Conservation (phyloP, 2,888 invertebrate species). For the Hartigia nigra region DNA sequence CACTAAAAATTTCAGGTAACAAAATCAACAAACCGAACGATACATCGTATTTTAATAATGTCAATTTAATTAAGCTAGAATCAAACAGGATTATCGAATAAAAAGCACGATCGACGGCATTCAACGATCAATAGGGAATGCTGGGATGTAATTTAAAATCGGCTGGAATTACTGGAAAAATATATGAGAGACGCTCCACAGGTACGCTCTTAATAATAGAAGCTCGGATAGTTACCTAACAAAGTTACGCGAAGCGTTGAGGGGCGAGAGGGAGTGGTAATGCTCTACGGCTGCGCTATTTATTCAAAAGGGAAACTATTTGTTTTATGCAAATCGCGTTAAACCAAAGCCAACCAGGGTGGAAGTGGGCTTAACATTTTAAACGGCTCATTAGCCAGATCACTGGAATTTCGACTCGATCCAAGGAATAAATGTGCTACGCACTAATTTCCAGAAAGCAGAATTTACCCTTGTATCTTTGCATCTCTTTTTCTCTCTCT, state of each 20-base stretch:
- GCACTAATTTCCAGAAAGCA: neutral
- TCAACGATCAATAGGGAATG: neutral
- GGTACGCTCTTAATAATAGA: neutral
- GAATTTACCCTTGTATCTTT: neutral
- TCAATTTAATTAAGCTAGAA: neutral
- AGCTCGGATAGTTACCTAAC: neutral
- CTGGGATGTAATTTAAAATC: neutral
- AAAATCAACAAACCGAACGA: neutral
- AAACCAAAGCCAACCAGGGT: neutral
- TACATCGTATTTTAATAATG: neutral
- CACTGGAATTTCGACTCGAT: neutral
- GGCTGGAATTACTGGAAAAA: neutral
- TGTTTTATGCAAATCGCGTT: neutral
- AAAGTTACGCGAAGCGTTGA: neutral
- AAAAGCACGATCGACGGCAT: neutral
- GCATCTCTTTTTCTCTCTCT: neutral
- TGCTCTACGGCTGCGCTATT: neutral
- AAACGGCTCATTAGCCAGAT: neutral
- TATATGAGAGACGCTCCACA: neutral
- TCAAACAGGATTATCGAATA: neutral
- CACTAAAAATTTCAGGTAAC: neutral
- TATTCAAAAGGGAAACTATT: constrained; percentile 1
- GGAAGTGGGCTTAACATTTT: neutral
- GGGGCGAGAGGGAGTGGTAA: no score
- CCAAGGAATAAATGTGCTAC: neutral